Evolutionary conservation across 2,797 vertebrate genomes (phyloP).

Genomic region (Somateria mollissima): DNA sequence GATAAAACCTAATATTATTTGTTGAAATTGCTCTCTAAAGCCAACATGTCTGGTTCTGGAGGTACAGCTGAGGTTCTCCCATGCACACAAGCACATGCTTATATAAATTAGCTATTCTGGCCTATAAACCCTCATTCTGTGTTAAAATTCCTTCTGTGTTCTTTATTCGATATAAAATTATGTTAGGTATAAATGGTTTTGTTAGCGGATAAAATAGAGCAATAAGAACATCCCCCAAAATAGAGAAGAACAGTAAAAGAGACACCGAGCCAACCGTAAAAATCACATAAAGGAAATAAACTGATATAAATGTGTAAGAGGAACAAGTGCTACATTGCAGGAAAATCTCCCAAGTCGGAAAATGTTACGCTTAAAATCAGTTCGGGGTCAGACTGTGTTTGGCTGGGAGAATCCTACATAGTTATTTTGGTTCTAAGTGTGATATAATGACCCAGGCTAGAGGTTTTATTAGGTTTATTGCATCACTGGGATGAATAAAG

Average conservation of each 20-base stretch:
- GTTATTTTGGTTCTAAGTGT: constrained; percentile 15
- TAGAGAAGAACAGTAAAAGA: not conserved
- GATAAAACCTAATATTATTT: not conserved
- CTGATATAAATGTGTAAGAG: not conserved
- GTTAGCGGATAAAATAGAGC: not conserved
- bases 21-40: not conserved
- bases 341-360: not conserved
- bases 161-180: not conserved
- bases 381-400: not conserved
- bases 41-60: not conserved
- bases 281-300: not conserved
- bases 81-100: not conserved
- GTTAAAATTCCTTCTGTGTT: not conserved
- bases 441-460: constrained; percentile 2
- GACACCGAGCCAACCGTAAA: not conserved
- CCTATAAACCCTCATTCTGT: not conserved
- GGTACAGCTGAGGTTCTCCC: not conserved
- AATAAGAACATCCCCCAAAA: not conserved
- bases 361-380: not conserved
- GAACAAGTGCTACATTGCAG: not conserved
- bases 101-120: not conserved
- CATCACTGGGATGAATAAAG: constrained; percentile 58
- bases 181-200: not conserved
- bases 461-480: constrained; percentile 51
- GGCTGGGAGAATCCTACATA: not conserved